Evolutionary conservation across 1,140 invertebrate genomes (phyloP), one percentile per base, ranked within the genome.

Genomic region (Drosophila nasuta): DNA sequence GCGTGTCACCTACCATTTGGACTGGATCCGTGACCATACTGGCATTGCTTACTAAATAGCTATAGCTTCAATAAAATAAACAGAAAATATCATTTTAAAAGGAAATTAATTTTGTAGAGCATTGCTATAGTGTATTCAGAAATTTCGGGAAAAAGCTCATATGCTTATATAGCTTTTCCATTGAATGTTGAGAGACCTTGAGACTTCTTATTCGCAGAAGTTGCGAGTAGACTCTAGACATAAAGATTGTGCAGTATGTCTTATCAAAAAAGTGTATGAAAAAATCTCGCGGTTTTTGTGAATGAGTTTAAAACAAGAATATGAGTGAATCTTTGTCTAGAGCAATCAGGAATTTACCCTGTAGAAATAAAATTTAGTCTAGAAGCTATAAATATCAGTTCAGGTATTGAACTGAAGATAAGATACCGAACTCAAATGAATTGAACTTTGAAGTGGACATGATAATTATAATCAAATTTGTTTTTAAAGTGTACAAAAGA

Each of bases 1-100:
- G 3, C 92, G 94, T 69, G 88, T 94, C 46, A 93, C 93, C 5
- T 91, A 80, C 57, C 94, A 92, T 85, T 75, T 94, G 49, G 77
- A 92, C 68, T 95, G 94, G 94, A 93, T 94, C 45, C 64, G 73
- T 0, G 75, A 81, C 28, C 60, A 75, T 20, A 78, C 71, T 45
- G 73, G 73, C 25, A 59, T 79, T 66, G 17, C 52, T n/a, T 74
- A 70, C 28, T 62, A 54, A 20, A n/a, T 30, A 60, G 8, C 4
- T 11, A 41, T 3, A 15, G 1, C 11, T 11, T 57, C 2, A 38
- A 56, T 17, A 58, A 70, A 17, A 15, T 43, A 49, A 0, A 77
- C 57, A 71, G 43, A 69, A 59, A 71, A 78, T 38, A 56, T 7
- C 1, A 35, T 35, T 35, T 35, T 58, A 15, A 4, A 70, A 3